Evolutionary conservation across 1,140 invertebrate genomes (phyloP).

Genomic region (Myzus persicae): DNA sequence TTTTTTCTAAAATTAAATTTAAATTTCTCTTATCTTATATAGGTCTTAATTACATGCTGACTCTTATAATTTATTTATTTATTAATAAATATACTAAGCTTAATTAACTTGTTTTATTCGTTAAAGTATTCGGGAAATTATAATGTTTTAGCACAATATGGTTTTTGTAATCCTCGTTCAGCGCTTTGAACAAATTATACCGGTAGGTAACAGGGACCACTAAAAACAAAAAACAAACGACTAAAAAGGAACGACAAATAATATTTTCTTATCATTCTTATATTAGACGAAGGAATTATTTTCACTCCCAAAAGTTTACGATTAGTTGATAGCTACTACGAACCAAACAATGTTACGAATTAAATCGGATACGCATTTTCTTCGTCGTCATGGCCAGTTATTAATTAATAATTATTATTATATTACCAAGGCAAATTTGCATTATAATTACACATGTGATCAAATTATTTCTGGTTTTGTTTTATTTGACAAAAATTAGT

Average conservation of each 20-base stretch:
- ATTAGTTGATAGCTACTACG: neutral
- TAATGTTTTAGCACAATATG: constrained; percentile 9
- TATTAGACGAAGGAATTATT: neutral
- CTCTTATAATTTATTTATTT: neutral
- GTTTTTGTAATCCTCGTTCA: neutral
- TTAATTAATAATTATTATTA: neutral
- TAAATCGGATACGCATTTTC: neutral
- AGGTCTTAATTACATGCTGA: neutral
- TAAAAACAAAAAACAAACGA: neutral
- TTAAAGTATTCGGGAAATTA: neutral
- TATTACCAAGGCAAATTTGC: neutral
- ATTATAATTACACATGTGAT: neutral
- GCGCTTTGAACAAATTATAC: neutral
- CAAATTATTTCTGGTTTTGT: neutral
- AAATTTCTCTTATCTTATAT: neutral
- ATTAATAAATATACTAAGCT: neutral
- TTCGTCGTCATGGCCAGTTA: neutral
- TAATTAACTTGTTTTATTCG: constrained; percentile 18
- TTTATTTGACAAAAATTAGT: neutral
- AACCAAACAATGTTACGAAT: neutral
- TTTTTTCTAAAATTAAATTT: neutral
- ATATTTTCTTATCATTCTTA: neutral
- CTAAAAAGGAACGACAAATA: neutral
- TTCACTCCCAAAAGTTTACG: neutral
- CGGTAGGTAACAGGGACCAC: neutral